Base-by-base conservation (phyloP, 2,797 vertebrate genomes). In the Rhodeus uyekii region DNA sequence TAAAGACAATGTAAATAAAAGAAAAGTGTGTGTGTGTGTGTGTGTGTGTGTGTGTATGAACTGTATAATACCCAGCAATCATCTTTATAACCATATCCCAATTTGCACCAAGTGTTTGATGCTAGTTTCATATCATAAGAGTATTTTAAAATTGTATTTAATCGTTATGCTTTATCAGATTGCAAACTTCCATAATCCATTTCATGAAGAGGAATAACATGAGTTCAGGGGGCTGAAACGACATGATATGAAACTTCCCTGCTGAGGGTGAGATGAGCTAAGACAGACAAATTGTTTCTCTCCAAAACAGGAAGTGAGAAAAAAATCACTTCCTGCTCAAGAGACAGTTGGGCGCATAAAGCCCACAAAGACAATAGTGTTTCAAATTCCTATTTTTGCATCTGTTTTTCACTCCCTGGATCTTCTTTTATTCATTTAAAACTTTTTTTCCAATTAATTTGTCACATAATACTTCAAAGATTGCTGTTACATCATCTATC, bases 241-340 rank as follows among this genome's bases (percentile, higher is more conserved):
- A 74, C 27, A 78, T 83, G 58, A 84, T 68, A 48, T 73, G 68
- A 83, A 83, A 71, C 64, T 69, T 64, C 63, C 48, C 65, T 48
- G 75, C 58, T 80, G 82, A 76, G 77, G 74, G 72, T 73, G 72
- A 87, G 58, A 85, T 85, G 80, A 80, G 74, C 78, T 80, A 80
- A 80, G 78, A 80, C 78, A 67, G 80, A 81, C 83, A 85, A 32
- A 83, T 69, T 58, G 29, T 64, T 75, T 64, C 55, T 80, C 60
- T 78, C 74, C 78, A 83, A 69, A 85, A 87, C 86, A 87, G 83
- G 83, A 87, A 87, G 78, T 85, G 68, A 73, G 71, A 78, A 46
- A 80, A 73, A 75, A 44, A 36, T 10, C 38, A 83, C 69, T 87
- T 87, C 86, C 86, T 87, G 81, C 73, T 69, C 27, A 38, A 22